Base-by-base conservation (phyloP, 2,797 vertebrate species). In the Zalophus californianus region DNA sequence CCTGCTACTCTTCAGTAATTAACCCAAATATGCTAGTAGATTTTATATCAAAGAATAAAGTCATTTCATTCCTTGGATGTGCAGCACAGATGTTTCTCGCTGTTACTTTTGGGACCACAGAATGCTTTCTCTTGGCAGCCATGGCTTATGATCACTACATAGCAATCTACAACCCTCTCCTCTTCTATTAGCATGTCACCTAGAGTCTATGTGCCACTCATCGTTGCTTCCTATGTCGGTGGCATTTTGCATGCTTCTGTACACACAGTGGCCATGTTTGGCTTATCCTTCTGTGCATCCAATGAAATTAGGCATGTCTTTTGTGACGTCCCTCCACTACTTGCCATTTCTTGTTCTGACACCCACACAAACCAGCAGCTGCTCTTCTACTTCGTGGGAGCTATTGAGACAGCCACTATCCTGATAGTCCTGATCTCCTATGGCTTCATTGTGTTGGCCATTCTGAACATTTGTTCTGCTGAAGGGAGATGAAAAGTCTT, bases 81-180 rank as follows among this genome's bases (percentile, higher is more conserved):
- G 94, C 87, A 79, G 29, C 41, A 23, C 97, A 97, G 54, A 66
- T 96, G 35, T 96, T 97, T 60, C n/a, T 98, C 0, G 70, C 75
- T 64, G 72, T 97, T 6, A 92, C 41, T 25, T 84, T 96, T 16
- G 96, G 91, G 15, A 95, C 44, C 70, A 85, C 94, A 3, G 93
- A 97, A 56, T 95, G 90, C 50, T 95, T 97, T 35, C 85, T 97
- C 32, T n/a, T 97, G 56, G 97, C 97, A 0, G 91, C 68, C 11
- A 97, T 98, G 97, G 94, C 96, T 25, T 97, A 97, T 91, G 97
- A 98, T 3, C 48, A 70, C 62, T 98, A 96, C 12, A 25, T 95
- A 0, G 97, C 97, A 4, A 97, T 97, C 77, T 91, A 87, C 29
- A 86, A 82, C 18, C 98, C 97, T 0, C 87, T 98, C 3, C 38